Evolutionary conservation across 2,797 vertebrate genomes (phyloP), one percentile per base, ranked within the genome.

Genomic region (Schizopygopsis malacanthus): DNA sequence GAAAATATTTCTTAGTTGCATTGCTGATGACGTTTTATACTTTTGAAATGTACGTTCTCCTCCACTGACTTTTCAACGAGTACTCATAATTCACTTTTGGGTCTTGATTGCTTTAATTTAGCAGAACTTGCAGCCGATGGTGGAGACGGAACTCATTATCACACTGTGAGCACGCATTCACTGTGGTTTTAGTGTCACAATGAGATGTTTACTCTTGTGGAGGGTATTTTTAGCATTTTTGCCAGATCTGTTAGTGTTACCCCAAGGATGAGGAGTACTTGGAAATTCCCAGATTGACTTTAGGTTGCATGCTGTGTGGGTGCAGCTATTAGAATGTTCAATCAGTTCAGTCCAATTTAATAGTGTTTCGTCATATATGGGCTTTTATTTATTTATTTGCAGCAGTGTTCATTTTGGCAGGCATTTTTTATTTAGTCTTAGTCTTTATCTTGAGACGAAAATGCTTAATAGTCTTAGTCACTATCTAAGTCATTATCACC

Each of bases 101-200:
- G 25, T 59, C 77, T 79, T 59, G 76, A 85, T 50, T 79, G 52
- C 67, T 79, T 79, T 80, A 65, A 77, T 76, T 75, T 59, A 79
- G 41, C 50, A 71, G 52, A 79, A 25, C 12, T 79, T 33, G n/a
- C 73, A 71, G 72, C 28, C 28, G 2, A 50, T 47, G 7, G 11
- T 37, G 45, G 45, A 37, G 28, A 76, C 28, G 52, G 56, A 76
- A 79, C 63, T 45, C 39, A 79, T 79, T 79, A 79, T 78, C 75
- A 71, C 72, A 25, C 8, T 10, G 37, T 70, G 25, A 41, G 76
- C 7, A 67, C 18, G 63, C n/a, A 39, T 50, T 67, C 59, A 67
- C 25, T 41, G 45, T 67, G 6, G 9, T 56, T 28, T 69, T 70
- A 15, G n/a, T 82, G 37, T 79, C 67, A 50, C 54, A 78, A 39